Base-by-base conservation (phyloP, 2,797 vertebrate species). In the Scomberomorus guttatus region DNA sequence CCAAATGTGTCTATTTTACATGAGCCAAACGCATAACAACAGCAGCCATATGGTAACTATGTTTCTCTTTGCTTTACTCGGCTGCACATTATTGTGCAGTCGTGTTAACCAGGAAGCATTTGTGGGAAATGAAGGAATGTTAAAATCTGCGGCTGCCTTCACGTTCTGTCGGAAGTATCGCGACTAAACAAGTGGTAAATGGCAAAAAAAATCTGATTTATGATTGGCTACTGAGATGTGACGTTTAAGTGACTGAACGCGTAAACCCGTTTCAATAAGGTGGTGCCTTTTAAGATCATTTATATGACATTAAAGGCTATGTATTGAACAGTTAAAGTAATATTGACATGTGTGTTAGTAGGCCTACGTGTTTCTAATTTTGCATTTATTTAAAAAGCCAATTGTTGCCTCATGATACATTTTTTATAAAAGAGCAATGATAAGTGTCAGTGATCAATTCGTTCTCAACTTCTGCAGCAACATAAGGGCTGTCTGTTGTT, bases 111-210 rank as follows among this genome's bases (percentile, higher is more conserved):
- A 51, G 27, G 44, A 51, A 56, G 32, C 13, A 58, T 20, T 11
- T 76, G 75, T 46, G n/a, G 24, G 15, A 37, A 34, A 46, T 13
- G 56, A 59, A 15, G 7, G 2, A 52, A 63, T n/a, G 14, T 50
- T 50, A 4, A 50, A 77, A 46, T 39, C 2, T 29, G 22, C 20
- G 65, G 86, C 18, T 85, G 76, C 82, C 34, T 87, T 87, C 51
- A 75, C 0, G 68, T 61, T 20, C 60, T 64, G 61, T 85, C 15
- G 72, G 78, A 87, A 69, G 83, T 32, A 60, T 66, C 6, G 0
- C 0, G 0, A 48, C 4, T 13, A 18, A 39, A 37, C 5, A 37
- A 25, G 50, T 42, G 17, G 9, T 12, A 4, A 56, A 55, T 20
- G 5, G 10, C n/a, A n/a, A n/a, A 6, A 20, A 1, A 22, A 22